These are phyloP conservation scores for Heliconius sara DNA, from an alignment of 2,888 invertebrate species.

Conservation along the genomic window DNA sequence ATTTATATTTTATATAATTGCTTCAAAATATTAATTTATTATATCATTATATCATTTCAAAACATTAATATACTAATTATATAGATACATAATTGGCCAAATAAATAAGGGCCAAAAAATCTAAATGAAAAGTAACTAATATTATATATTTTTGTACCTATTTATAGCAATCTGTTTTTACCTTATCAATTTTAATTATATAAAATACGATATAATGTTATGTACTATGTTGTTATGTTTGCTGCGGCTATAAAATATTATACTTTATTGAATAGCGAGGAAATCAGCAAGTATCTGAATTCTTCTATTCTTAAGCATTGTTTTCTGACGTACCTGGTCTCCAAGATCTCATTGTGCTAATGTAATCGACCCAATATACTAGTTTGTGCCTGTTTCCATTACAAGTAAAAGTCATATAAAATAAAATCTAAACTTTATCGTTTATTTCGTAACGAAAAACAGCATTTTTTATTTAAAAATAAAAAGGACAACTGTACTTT, in stretches of 20 bases:
- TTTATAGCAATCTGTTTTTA: neutral
- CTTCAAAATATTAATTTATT: no score
- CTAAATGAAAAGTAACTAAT: no score
- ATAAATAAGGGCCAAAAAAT: no score
- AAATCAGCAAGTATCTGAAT: conserved; percentile 3
- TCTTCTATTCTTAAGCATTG: conserved; percentile 1
- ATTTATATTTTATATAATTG: conserved; percentile 10
- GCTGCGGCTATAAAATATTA: neutral
- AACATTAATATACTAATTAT: no score
- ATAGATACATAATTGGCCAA: no score
- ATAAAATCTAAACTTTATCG: neutral
- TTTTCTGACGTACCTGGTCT: conserved; percentile 8
- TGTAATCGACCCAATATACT: conserved; percentile 17
- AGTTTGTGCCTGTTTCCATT: neutral
- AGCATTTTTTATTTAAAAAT: no score
- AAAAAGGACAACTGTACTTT: no score
- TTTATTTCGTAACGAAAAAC: no score
- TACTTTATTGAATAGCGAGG: neutral
- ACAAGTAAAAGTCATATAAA: neutral
- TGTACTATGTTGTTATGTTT: neutral
- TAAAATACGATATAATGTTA: neutral
- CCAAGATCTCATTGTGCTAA: conserved; percentile 24
- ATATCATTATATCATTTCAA: no score
- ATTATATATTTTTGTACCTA: neutral
- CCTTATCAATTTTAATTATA: neutral